Evolutionary conservation across 2,113 vertebrate genomes (phyloP).

Genomic region (Eira barbara): DNA sequence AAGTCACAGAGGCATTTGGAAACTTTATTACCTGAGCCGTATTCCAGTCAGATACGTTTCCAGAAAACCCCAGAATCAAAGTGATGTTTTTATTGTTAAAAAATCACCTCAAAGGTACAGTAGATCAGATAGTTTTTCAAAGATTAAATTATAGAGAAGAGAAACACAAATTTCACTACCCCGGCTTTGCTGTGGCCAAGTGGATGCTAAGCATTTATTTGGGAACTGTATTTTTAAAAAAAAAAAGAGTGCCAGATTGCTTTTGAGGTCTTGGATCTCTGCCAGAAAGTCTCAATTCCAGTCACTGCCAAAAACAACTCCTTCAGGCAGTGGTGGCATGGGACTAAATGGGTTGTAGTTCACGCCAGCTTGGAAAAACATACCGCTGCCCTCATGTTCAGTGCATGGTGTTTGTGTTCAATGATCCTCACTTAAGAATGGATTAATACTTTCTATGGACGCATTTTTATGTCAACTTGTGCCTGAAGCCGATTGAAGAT

Average conservation of each 20-base stretch:
- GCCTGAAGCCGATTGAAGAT: slow-evolving; percentile 5
- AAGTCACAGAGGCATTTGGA: neutral
- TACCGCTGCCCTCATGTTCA: slow-evolving; percentile 60
- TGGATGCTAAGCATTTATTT: slow-evolving; percentile 52
- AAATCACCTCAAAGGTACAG: slow-evolving; percentile 4
- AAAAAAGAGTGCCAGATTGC: slow-evolving; percentile 60
- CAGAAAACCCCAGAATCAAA: slow-evolving; percentile 3
- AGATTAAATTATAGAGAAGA: slow-evolving; percentile 30
- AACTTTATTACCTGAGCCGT: neutral
- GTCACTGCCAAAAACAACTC: slow-evolving; percentile 61
- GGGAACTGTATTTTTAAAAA: slow-evolving; percentile 65
- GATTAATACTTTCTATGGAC: slow-evolving; percentile 45
- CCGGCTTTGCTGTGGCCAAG: slow-evolving; percentile 35
- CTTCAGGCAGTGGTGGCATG: slow-evolving; percentile 55
- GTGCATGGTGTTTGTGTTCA: slow-evolving; percentile 48
- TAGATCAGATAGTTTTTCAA: neutral
- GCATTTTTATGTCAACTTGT: slow-evolving; percentile 44
- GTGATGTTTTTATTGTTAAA: neutral
- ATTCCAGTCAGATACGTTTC: neutral
- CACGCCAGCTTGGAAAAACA: slow-evolving; percentile 65
- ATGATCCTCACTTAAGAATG: slow-evolving; percentile 54
- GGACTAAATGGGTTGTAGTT: slow-evolving; percentile 56
- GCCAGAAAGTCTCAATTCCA: slow-evolving; percentile 69
- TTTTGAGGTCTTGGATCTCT: slow-evolving; percentile 61
- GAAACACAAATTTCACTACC: slow-evolving; percentile 44